Evolutionary conservation across 2,888 invertebrate species (phyloP).

Genomic region (Noctuana brunneofusca): DNA sequence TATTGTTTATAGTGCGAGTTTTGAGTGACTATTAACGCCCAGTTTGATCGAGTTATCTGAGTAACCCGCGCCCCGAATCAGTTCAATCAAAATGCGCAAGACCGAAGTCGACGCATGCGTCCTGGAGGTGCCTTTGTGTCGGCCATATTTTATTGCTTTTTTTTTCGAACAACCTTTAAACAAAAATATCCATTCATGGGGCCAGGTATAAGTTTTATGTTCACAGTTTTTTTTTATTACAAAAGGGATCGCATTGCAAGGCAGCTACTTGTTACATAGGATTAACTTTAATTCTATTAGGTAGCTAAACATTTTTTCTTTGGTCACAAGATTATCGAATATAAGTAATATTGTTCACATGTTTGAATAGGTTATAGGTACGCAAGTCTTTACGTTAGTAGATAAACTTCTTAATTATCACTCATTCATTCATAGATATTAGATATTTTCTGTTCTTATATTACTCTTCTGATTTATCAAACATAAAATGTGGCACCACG

Average conservation of each 20-base stretch:
- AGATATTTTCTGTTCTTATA: too few relatives aligned
- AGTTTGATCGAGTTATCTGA: constrained; percentile 38
- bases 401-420: too few relatives aligned
- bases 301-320: constrained; percentile 12
- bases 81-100: constrained; percentile 69
- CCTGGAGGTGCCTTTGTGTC: constrained; percentile 73
- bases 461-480: too few relatives aligned
- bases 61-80: constrained; percentile 42
- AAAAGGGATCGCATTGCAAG: constrained; percentile 44
- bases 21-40: constrained; percentile 29
- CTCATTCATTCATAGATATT: too few relatives aligned
- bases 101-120: constrained; percentile 67
- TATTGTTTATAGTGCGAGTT: neutral
- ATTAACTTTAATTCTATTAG: constrained; percentile 44
- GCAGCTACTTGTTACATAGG: constrained; percentile 40
- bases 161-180: constrained; percentile 64
- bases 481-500: too few relatives aligned
- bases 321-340: neutral
- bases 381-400: neutral
- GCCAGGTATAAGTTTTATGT: constrained; percentile 75
- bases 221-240: constrained; percentile 57
- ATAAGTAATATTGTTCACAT: neutral
- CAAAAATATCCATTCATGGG: constrained; percentile 74
- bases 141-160: constrained; percentile 76
- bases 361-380: neutral